Evolutionary conservation across 2,797 vertebrate genomes (phyloP).

Genomic region (Pyrocephalus nanus): DNA sequence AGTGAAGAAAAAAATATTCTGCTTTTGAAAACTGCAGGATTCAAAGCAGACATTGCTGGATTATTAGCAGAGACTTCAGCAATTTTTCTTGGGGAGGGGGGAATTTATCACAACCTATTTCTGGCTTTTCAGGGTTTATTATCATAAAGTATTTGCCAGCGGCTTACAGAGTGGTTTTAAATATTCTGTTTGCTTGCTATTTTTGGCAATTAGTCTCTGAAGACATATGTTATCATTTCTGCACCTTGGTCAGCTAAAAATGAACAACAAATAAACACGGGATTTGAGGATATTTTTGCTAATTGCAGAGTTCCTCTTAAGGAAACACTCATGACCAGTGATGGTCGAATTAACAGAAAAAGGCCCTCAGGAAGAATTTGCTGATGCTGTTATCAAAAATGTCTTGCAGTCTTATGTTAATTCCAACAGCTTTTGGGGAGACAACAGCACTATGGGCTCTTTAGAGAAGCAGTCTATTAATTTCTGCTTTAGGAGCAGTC

Average conservation of each 20-base stretch:
- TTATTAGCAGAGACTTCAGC: not conserved
- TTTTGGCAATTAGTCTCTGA: not conserved
- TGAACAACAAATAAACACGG: not conserved
- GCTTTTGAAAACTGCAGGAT: not conserved
- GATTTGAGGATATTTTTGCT: not conserved
- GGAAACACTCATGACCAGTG: not conserved
- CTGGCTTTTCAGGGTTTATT: not conserved
- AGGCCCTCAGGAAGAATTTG: not conserved
- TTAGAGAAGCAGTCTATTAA: not conserved
- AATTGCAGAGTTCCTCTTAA: not conserved
- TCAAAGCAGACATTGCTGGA: not conserved
- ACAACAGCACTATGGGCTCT: not conserved
- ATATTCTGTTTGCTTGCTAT: not conserved
- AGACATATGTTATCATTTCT: not conserved
- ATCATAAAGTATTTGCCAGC: not conserved
- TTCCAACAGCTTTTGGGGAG: not conserved
- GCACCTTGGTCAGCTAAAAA: slow-evolving; percentile 6
- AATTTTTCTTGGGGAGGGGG: not conserved
- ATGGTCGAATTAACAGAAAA: not conserved
- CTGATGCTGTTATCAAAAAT: not conserved
- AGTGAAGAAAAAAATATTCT: not conserved
- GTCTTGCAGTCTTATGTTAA: not conserved
- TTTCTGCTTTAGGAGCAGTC: not conserved
- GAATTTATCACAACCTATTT: not conserved
- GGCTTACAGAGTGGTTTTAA: not conserved